Evolutionary conservation across 2,113 vertebrate genomes (phyloP).

Genomic region (Grammomys dolichurus): DNA sequence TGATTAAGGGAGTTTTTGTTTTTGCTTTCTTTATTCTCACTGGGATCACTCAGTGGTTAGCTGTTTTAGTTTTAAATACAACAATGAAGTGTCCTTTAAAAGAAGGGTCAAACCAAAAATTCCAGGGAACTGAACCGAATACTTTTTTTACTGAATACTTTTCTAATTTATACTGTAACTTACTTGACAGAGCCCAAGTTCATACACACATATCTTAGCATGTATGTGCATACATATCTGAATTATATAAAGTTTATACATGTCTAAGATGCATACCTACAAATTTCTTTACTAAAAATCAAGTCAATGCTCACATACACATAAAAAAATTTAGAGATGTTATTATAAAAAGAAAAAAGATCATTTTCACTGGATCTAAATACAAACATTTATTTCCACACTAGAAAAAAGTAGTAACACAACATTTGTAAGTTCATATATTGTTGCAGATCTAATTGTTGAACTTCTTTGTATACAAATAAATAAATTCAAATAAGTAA

Average conservation of each 20-base stretch:
- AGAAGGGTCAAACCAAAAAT: neutral
- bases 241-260: neutral
- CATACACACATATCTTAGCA: neutral
- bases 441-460: neutral
- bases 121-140: constrained; percentile 18
- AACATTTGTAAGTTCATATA: constrained; percentile 2
- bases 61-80: constrained; percentile 83
- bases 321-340: neutral
- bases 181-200: neutral
- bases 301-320: neutral
- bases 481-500: neutral
- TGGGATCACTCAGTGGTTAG: constrained; percentile 82
- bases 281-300: constrained; percentile 4
- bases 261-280: neutral
- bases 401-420: neutral
- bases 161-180: constrained; percentile 40
- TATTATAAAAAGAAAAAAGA: neutral
- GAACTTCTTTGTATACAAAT: neutral
- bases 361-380: neutral
- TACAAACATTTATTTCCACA: neutral
- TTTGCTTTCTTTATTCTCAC: constrained; percentile 55
- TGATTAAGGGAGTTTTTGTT: constrained; percentile 72
- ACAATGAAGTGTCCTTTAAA: constrained; percentile 55
- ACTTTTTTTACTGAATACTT: neutral
- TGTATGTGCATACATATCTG: neutral